Base-by-base conservation (phyloP, 2,888 invertebrate genomes). In the Andrena flavipes region DNA sequence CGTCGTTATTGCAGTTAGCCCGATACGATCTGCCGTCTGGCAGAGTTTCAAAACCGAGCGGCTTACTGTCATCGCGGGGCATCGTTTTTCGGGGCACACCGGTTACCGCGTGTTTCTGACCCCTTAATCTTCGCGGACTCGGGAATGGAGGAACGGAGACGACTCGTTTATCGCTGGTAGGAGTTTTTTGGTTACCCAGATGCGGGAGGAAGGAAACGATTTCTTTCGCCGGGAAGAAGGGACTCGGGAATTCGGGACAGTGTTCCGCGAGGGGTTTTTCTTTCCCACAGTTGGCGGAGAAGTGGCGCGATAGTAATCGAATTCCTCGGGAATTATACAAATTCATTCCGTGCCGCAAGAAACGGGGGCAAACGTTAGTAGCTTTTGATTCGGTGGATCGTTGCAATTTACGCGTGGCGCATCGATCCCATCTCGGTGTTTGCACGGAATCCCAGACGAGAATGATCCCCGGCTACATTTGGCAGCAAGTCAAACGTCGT, bases 401-500 rank as follows among this genome's bases (percentile, higher is more conserved):
- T 30, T 8, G 26, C 35, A 33, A 68, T 56, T 20, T 60, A 62
- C 54, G 35, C 35, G 51, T 33, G 29, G 33, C 1, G 63, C 63
- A 63, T 42, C 63, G 63, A 63, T 63, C 33, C 63, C n/a, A 48
- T 10, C 56, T 20, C 65, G 49, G 26, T 49, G 65, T 48, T 65
- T 49, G 49, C 65, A n/a, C 29, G 49, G n/a, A 10, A 65, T 48
- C 65, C n/a, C 30, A 33, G 30, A 16, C 62, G 42, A 4, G 30
- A 71, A 49, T 56, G 54, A 71, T 71, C 20, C 63, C 49, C 48
- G 48, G 42, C 29, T n/a, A 59, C 48, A 29, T 60, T 70, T 80
- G 80, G 80, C 80, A 76, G 49, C 2, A 29, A 70, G 60, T 76
- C 77, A 80, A 80, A 49, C 26, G 72, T 51, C 72, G 35, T 8